These are phyloP conservation scores for Oceanodroma leucorhoa DNA, from an alignment of 2,797 vertebrate genomes.

Conservation along the genomic window DNA sequence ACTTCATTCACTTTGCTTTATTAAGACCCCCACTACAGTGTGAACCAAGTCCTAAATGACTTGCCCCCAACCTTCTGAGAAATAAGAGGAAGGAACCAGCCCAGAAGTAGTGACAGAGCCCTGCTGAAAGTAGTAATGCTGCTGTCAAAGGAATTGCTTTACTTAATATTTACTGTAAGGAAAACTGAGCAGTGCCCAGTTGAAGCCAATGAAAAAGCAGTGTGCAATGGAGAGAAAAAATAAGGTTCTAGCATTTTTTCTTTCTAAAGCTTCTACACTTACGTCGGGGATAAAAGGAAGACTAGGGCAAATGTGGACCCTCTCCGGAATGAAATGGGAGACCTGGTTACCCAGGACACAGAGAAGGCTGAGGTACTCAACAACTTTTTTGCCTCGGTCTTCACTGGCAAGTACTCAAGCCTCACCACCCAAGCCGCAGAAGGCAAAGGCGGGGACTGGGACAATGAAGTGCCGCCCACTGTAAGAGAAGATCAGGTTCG, in stretches of 20 bases:
- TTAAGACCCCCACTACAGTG: not conserved
- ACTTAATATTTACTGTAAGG: not conserved
- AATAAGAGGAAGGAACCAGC: not conserved
- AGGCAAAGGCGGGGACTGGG: too few relatives aligned
- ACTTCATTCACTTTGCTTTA: not conserved
- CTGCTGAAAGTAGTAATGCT: not conserved
- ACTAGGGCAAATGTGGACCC: too few relatives aligned
- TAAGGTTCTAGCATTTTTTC: not conserved
- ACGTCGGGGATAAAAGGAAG: too few relatives aligned
- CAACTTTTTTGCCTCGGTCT: too few relatives aligned
- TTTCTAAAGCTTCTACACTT: not conserved
- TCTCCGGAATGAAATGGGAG: too few relatives aligned
- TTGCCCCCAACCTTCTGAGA: not conserved
- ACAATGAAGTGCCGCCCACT: too few relatives aligned
- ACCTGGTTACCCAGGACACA: too few relatives aligned
- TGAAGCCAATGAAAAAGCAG: not conserved
- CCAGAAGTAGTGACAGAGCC: not conserved
- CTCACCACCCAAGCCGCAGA: too few relatives aligned
- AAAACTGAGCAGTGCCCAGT: not conserved
- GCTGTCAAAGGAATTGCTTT: not conserved
- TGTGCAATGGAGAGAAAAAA: not conserved
- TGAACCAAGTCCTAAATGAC: not conserved
- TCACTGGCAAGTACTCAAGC: too few relatives aligned
- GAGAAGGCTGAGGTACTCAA: too few relatives aligned
- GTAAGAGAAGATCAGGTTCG: too few relatives aligned